Base-by-base conservation (phyloP, 2,797 vertebrate species). In the Tokudaia muenninki region DNA sequence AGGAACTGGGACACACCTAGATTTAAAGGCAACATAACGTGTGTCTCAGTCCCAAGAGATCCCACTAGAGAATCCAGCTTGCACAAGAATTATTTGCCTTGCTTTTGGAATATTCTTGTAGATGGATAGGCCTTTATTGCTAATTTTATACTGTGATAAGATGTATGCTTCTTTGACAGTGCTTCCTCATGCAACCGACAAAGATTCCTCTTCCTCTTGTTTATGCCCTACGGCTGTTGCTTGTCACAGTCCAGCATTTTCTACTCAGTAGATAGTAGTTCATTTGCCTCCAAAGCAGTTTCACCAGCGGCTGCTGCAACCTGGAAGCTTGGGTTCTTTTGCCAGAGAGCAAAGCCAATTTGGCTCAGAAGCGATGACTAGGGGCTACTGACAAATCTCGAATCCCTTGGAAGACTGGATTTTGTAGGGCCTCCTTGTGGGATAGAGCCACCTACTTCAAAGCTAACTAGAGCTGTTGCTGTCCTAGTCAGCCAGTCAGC, bases 71-170 rank as follows among this genome's bases (percentile, higher is more conserved):
- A 94, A 44, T 77, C 4, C 22, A 74, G 8, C 34, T 93, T 93
- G 90, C 21, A n/a, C 24, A 9, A 44, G 22, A 11, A 67, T 52
- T 50, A 47, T 67, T 84, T 77, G 44, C 83, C 94, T 24, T 59
- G 52, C 44, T 89, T 96, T 92, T 82, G 26, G 37, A 83, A 24
- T 72, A 81, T 21, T 41, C 21, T 44, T 95, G 21, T 47, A 57
- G 44, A 55, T 57, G n/a, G 12, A 61, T 6, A 50, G 50, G 74
- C 14, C 77, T 47, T 88, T 83, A 21, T 26, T 52, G 75, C 31
- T 83, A 14, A 91, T 81, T 96, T 94, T 77, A 77, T 87, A 44
- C 4, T 29, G 65, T 91, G 41, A 52, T 74, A 82, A 90, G 88
- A 94, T 65, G 21, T 4, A 47, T 0, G 10, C 22, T 65, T 87